Conservation (phyloP, 2,797 vertebrate genomes). For the Micropoecilia bifurca region DNA sequence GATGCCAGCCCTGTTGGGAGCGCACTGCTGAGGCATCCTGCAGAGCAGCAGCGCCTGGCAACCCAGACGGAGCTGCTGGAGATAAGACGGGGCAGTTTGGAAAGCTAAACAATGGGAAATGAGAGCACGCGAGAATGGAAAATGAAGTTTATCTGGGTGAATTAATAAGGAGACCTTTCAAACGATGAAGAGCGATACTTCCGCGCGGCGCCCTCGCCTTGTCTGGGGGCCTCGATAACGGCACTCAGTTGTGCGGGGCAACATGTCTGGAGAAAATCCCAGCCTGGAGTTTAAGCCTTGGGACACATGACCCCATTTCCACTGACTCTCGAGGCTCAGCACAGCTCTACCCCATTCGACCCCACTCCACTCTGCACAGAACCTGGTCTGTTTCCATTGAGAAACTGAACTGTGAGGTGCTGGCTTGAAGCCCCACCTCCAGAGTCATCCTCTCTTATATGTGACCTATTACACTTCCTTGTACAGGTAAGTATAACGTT, state of each 20-base stretch:
- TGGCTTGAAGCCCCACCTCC: background rate
- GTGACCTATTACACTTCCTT: no score
- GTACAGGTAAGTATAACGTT: no score
- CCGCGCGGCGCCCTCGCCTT: constrained; percentile 8
- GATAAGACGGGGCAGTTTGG: constrained; percentile 54
- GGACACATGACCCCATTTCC: background rate
- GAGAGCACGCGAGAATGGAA: constrained; percentile 35
- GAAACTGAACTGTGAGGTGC: background rate
- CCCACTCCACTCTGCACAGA: background rate
- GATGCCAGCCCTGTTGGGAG: constrained; percentile 58
- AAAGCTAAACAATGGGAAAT: constrained; percentile 60
- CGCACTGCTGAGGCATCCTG: constrained; percentile 54
- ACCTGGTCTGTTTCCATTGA: background rate
- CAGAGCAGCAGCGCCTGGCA: constrained; percentile 57
- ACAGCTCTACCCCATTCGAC: background rate
- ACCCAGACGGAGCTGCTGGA: constrained; percentile 53
- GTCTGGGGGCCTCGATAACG: background rate
- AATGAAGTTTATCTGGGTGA: constrained; percentile 45
- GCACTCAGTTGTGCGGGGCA: background rate
- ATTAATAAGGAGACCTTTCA: constrained; percentile 31
- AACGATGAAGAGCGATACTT: constrained; percentile 35
- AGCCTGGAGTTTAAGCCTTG: background rate
- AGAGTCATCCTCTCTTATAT: background rate
- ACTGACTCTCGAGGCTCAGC: background rate
- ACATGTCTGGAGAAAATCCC: background rate